Conservation (phyloP, 2,888 invertebrate genomes). For the Clostera curtula region DNA sequence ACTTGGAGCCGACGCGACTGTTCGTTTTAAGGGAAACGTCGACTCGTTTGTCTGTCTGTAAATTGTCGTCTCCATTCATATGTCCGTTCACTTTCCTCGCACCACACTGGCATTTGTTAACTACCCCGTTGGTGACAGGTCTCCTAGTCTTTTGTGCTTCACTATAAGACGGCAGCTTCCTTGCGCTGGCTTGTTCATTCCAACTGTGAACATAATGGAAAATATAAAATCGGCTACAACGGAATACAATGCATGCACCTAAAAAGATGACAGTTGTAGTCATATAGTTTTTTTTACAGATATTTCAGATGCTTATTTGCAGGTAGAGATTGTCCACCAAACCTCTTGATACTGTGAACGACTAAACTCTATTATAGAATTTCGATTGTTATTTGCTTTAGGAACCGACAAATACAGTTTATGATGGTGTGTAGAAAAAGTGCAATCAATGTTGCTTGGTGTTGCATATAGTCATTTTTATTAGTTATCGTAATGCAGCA, state of each 20-base stretch:
- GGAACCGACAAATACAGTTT: too few relatives aligned
- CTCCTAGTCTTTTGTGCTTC: slow-evolving; percentile 73
- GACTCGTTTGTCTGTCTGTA: slow-evolving; percentile 36
- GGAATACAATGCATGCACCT: neutral
- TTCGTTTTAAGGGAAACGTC: slow-evolving; percentile 56
- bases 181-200: slow-evolving; percentile 71
- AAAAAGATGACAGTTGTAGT: slow-evolving; percentile 1
- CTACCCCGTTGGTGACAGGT: slow-evolving; percentile 59
- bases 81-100: slow-evolving; percentile 55
- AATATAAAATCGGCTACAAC: slow-evolving; percentile 5
- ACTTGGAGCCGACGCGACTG: slow-evolving; percentile 65
- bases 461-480: too few relatives aligned
- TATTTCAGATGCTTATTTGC: too few relatives aligned
- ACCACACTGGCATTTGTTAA: slow-evolving; percentile 64
- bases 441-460: too few relatives aligned
- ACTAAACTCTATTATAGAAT: too few relatives aligned
- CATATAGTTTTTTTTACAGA: too few relatives aligned
- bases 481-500: too few relatives aligned
- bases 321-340: too few relatives aligned
- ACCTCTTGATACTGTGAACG: too few relatives aligned
- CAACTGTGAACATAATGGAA: slow-evolving; percentile 44
- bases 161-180: slow-evolving; percentile 70
- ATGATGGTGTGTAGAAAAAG: too few relatives aligned
- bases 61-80: slow-evolving; percentile 36
- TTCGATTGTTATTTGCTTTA: too few relatives aligned